phyloP scores from a whole-genome alignment of 2,888 invertebrate species.

The Thymelicus sylvestris region DNA sequence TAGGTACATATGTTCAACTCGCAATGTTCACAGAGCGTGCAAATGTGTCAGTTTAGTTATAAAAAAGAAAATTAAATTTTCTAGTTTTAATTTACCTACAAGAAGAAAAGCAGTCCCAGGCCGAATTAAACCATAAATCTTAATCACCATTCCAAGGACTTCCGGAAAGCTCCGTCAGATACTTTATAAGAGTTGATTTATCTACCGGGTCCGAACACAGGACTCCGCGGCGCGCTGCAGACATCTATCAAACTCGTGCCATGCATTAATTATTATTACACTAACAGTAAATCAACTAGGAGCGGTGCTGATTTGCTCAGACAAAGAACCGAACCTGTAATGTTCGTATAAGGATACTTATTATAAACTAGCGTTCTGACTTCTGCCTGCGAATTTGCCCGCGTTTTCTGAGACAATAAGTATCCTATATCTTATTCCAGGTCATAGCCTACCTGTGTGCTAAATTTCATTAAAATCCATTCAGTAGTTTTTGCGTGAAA shows the following conservation, averaged over 20 bases:
- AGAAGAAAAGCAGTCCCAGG: neutral
- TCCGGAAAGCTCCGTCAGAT: slow-evolving; percentile 23
- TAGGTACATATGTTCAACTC: too few relatives aligned
- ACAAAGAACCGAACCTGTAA: slow-evolving; percentile 4
- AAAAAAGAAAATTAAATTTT: too few relatives aligned
- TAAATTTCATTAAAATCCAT: too few relatives aligned
- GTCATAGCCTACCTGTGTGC: too few relatives aligned
- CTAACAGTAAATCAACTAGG: slow-evolving; percentile 33
- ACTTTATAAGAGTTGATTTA: slow-evolving; percentile 29
- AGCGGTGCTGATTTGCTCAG: neutral
- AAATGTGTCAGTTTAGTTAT: too few relatives aligned
- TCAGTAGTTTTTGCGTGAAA: too few relatives aligned
- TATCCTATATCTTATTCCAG: too few relatives aligned
- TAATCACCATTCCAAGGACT: slow-evolving; percentile 29
- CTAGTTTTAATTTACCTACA: too few relatives aligned
- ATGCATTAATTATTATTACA: slow-evolving; percentile 39
- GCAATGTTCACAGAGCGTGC: too few relatives aligned
- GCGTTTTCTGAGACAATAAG: too few relatives aligned
- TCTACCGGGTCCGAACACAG: slow-evolving; percentile 31
- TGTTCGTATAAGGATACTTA: neutral
- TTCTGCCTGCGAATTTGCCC: too few relatives aligned
- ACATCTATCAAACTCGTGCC: slow-evolving; percentile 45
- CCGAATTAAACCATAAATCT: slow-evolving; percentile 17
- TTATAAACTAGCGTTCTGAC: too few relatives aligned
- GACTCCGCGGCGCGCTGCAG: slow-evolving; percentile 41